Evolutionary conservation across 1,140 invertebrate genomes (phyloP), one percentile per base, ranked within the genome.

Genomic region (Scaptodrosophila lebanonensis): DNA sequence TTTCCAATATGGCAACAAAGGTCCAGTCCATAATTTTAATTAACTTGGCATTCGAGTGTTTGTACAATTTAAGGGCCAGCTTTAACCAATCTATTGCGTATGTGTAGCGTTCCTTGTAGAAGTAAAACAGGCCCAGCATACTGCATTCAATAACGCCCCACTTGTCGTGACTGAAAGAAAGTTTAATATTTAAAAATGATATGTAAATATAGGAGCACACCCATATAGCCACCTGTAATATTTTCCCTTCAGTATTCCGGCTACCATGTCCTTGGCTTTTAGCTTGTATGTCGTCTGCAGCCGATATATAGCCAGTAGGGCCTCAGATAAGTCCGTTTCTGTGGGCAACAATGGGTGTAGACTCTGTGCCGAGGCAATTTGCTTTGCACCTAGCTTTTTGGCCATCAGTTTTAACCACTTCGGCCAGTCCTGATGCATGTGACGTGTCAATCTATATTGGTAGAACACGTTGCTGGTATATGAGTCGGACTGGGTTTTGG

Each of bases 381-480:
- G 29, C 7, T 8, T 3, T 1, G 1, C 1, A 12, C 20, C 43
- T 2, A 7, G 13, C 1, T 15, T 1, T 1, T 9, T n/a, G 3
- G 12, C 13, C 25, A 45, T 30, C 2, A 45, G 7, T 16, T 11
- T 5, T 4, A 30, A 7, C 43, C 22, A 45, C 16, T 45, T 45
- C 13, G 16, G 25, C 22, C 43, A 45, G 17, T 45, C 43, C 25
- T 17, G 29, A 5, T 45, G 25, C 27, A 45, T 30, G 22, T 32
- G 43, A 15, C 43, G 43, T 7, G 25, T 3, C 20, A 27, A n/a
- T 1, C n/a, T 8, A 13, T 20, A 43, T 22, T 22, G 3, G 8
- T 25, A 25, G 8, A 25, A 4, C 3, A 3, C n/a, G 8, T 43
- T 9, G 1, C 13, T 6, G 2, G 3, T 2, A 15, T 22, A 20